phyloP scores from a whole-genome alignment of 2,113 vertebrate genomes.

The Gulo gulo region DNA sequence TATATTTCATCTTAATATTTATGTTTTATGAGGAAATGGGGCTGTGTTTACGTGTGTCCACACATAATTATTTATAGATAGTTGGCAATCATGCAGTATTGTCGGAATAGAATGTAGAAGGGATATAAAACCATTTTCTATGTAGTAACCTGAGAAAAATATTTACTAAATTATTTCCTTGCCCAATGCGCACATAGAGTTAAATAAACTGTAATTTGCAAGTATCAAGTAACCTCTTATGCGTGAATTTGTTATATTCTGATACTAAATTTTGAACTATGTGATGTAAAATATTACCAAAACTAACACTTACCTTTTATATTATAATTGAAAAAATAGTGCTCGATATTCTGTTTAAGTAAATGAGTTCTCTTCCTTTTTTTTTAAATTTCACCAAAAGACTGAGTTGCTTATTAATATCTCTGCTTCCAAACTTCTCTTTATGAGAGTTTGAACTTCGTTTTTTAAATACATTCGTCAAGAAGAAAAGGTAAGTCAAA shows the following conservation, averaged over 20 bases:
- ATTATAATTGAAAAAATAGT: background rate
- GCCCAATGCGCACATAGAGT: background rate
- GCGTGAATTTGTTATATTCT: background rate
- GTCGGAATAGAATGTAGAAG: background rate
- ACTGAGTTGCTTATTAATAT: background rate
- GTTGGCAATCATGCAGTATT: background rate
- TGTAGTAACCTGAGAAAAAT: background rate
- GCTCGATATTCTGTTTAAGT: background rate
- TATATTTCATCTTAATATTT: background rate
- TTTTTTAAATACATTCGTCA: background rate
- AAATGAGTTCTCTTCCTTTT: background rate
- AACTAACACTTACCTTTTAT: background rate
- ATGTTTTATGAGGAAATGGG: background rate
- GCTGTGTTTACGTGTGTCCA: too few species aligned
- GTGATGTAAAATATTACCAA: background rate
- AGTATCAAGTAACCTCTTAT: background rate
- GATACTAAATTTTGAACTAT: background rate
- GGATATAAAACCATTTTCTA: background rate
- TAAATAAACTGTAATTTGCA: background rate
- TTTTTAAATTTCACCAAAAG: background rate
- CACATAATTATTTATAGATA: background rate
- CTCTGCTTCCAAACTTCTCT: background rate
- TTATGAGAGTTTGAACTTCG: background rate
- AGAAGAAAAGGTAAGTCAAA: background rate
- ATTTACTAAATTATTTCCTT: background rate